Conservation (phyloP, 2,888 invertebrate genomes). For the Dasypogon diadema region DNA sequence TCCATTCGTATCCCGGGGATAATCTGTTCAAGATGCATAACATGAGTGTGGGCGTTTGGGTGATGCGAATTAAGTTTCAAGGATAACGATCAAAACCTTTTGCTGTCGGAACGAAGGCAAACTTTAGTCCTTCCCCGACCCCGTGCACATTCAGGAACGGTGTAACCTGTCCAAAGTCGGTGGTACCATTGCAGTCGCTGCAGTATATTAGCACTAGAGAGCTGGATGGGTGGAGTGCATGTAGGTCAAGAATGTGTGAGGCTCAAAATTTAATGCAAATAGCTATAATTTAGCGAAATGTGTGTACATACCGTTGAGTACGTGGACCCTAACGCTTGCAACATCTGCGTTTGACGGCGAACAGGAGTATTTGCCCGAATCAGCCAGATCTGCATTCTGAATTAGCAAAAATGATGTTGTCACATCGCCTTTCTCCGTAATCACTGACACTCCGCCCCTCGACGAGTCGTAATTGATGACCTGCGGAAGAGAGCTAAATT, state of each 20-base stretch:
- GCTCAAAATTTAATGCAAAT: constrained; percentile 52
- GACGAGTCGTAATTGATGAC: constrained; percentile 84
- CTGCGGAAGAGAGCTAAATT: constrained; percentile 66
- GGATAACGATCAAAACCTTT: constrained; percentile 22
- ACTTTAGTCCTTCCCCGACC: neutral
- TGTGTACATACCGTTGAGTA: constrained; percentile 79
- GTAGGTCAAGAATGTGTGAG: constrained; percentile 47
- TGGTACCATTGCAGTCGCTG: neutral
- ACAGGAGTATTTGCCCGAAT: constrained; percentile 85
- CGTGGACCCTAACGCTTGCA: constrained; percentile 83
- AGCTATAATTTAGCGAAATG: constrained; percentile 46
- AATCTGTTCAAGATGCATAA: constrained; percentile 12
- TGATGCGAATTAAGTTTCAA: constrained; percentile 11
- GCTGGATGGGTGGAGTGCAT: neutral
- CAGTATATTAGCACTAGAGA: constrained; percentile 25
- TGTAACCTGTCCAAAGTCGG: constrained; percentile 32
- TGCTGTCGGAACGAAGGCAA: constrained; percentile 14
- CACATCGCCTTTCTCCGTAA: constrained; percentile 84
- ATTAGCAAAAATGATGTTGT: constrained; percentile 84
- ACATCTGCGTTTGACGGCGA: constrained; percentile 84
- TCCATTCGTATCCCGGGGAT: neutral
- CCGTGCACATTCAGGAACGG: neutral
- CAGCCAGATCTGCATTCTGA: constrained; percentile 79
- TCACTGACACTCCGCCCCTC: constrained; percentile 82
- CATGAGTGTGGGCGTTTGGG: neutral